Conservation (phyloP, 2,797 vertebrate genomes). For the Pangasius krempfi region DNA sequence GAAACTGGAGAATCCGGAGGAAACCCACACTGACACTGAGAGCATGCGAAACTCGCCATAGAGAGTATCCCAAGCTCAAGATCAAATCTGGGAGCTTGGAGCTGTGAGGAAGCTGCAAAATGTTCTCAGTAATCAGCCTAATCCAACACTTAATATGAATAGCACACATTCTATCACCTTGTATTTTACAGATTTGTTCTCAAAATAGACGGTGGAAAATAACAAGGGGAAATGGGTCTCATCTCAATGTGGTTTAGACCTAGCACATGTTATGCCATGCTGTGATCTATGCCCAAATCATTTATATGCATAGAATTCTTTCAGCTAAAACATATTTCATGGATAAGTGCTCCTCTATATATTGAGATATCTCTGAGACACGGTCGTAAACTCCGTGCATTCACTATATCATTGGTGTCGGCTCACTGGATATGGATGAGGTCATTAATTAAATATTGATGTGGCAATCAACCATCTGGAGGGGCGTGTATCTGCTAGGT, state of each 20-base stretch:
- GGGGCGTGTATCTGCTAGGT: not conserved
- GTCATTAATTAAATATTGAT: slow-evolving; percentile 5
- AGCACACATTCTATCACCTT: not conserved
- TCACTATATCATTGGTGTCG: not conserved
- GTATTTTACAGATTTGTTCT: not conserved
- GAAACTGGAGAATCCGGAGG: not conserved
- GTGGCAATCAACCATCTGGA: not conserved
- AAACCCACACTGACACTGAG: not conserved
- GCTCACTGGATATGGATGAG: slow-evolving; percentile 7
- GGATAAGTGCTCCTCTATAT: not conserved
- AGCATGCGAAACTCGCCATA: not conserved
- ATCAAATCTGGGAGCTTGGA: not conserved
- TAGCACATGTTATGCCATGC: not conserved
- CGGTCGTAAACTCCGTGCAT: not conserved
- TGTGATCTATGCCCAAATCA: not conserved
- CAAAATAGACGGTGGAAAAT: not conserved
- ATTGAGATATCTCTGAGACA: not conserved
- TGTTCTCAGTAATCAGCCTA: not conserved
- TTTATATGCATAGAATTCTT: not conserved
- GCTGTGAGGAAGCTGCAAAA: not conserved
- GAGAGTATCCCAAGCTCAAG: not conserved
- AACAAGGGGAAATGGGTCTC: not conserved
- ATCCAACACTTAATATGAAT: not conserved
- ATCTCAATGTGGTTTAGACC: not conserved
- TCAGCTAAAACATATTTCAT: not conserved